These are phyloP conservation scores for Tortrix viridana DNA, from an alignment of 2,888 invertebrate genomes.

Conservation along the genomic window DNA sequence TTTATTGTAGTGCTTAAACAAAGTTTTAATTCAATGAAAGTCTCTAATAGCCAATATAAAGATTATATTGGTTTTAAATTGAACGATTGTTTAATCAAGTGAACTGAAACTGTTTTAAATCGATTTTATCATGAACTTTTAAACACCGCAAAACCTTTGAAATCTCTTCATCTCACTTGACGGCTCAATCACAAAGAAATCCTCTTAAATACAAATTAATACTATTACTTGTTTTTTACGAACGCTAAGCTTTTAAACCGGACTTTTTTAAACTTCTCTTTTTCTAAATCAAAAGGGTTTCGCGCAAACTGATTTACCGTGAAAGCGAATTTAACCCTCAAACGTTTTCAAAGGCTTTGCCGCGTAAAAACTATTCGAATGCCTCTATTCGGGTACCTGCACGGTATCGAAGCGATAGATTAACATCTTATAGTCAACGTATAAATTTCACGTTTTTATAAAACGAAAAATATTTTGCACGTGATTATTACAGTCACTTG, in stretches of 20 bases:
- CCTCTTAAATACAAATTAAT: conserved; percentile 39
- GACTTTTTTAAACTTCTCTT: conserved; percentile 48
- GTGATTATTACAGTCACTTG: conserved; percentile 49
- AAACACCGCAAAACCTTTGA: conserved; percentile 33
- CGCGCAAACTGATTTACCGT: conserved; percentile 67
- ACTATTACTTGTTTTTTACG: conserved; percentile 35
- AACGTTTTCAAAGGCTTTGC: conserved; percentile 54
- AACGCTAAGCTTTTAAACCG: conserved; percentile 36
- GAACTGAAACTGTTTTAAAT: conserved; percentile 20
- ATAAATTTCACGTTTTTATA: conserved; percentile 25
- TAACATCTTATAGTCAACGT: conserved; percentile 37
- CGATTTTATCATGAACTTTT: conserved; percentile 22
- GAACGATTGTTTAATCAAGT: conserved; percentile 8
- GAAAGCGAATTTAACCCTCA: conserved; percentile 70
- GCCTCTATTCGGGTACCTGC: conserved; percentile 55
- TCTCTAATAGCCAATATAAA: too few relatives aligned
- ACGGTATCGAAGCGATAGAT: conserved; percentile 37
- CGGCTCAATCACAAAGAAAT: conserved; percentile 38
- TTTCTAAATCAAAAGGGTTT: conserved; percentile 66
- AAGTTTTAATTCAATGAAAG: too few relatives aligned
- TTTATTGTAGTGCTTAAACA: too few relatives aligned
- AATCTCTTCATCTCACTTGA: conserved; percentile 33
- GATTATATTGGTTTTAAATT: not conserved
- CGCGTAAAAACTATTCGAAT: conserved; percentile 59
- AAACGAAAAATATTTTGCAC: conserved; percentile 15